Evolutionary conservation across 2,797 vertebrate species (phyloP).

Genomic region (Australoheros facetus): DNA sequence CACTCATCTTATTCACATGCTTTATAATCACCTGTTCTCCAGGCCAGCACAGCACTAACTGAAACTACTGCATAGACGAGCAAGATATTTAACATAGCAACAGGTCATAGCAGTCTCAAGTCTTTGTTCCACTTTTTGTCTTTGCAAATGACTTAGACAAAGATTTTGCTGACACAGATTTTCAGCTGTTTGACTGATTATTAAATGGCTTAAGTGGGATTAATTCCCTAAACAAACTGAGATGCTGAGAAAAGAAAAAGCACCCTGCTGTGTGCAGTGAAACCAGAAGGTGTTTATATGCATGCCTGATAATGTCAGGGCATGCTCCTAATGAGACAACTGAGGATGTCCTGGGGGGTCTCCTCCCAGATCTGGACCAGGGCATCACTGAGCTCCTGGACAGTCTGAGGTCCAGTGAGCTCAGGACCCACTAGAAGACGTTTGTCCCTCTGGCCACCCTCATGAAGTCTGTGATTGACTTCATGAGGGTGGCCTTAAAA

Average conservation of each 20-base stretch:
- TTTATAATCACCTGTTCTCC: neutral
- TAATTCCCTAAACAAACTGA: slow-evolving; percentile 23
- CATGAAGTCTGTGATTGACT: no score
- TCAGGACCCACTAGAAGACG: no score
- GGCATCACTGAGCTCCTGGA: no score
- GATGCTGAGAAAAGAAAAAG: neutral
- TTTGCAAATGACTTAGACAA: slow-evolving; percentile 24
- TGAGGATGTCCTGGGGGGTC: no score
- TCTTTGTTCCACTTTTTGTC: slow-evolving; percentile 26
- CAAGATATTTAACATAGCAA: slow-evolving; percentile 9
- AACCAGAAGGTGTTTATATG: neutral
- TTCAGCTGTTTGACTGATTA: slow-evolving; percentile 34
- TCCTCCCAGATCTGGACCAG: no score
- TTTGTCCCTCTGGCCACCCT: no score
- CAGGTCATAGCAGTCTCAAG: neutral
- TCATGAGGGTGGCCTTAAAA: no score
- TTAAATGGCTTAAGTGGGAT: slow-evolving; percentile 22
- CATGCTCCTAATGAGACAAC: no score
- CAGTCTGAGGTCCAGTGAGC: no score
- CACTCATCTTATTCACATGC: neutral
- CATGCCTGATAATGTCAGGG: no score
- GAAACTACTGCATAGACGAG: slow-evolving; percentile 13
- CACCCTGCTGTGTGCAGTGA: neutral
- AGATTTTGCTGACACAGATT: slow-evolving; percentile 23
- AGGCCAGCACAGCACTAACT: neutral